Base-by-base conservation (phyloP, 2,888 invertebrate species). In the Dermolepida albohirtum region DNA sequence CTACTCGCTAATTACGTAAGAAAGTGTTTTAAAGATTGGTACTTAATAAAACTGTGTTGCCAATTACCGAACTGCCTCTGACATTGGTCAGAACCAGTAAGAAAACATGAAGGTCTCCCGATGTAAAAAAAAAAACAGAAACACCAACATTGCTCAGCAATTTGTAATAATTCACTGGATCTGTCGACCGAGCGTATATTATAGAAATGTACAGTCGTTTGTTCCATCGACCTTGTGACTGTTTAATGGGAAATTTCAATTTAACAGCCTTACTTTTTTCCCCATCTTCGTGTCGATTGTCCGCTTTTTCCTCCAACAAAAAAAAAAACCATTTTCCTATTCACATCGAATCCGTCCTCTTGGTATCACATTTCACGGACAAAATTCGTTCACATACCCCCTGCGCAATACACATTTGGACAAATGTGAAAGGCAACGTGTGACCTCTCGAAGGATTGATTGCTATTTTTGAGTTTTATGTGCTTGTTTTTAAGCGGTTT, bases 221-320 rank as follows among this genome's bases (percentile, higher is more conserved):
- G 34, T 62, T 59, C 16, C 34, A 10, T 14, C 39, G 34, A 62
- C 59, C 59, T 62, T 62, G 59, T 62, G 39, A 14, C 59, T 14
- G 29, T 47, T 62, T 47, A 47, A 62, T 34, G 34, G 34, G 47
- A 62, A 62, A 47, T 62, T 62, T 62, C 47, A 62, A 62, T 62
- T 34, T 62, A 47, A 62, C 29, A 34, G 59, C 39, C 11, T 62
- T 62, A 5, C 22, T 44, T 62, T 62, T 62, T 62, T 62, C 59
- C 16, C 16, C 59, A 34, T 44, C 14, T 29, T 7, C 59, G 47
- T 10, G 5, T 16, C 34, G 29, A 47, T 47, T 47, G 34, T 34
- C n/a, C 47, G 29, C 44, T 47, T 16, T 62, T 62, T 16, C 47
- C 47, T n/a, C 11, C 34, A 34, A 49, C 44, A 12, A 29, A 59